Evolutionary conservation across 1,140 invertebrate genomes (phyloP).

Genomic region (Zaprionus capensis): DNA sequence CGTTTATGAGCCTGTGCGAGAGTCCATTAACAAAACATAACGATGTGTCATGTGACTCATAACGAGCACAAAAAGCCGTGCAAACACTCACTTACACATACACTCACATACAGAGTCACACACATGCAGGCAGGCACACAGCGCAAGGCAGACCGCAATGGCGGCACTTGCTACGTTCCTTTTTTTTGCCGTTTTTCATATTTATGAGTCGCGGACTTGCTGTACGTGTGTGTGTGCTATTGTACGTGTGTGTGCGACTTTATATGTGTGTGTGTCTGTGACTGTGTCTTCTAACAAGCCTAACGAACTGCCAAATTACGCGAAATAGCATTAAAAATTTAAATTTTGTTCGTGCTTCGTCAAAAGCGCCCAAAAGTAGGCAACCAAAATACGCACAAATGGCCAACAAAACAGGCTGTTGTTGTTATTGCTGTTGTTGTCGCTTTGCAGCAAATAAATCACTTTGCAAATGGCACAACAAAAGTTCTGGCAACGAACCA

Average conservation of each 20-base stretch:
- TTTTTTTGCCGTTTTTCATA: conserved; percentile 64
- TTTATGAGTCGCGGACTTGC: conserved; percentile 60
- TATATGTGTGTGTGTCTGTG: conserved; percentile 13
- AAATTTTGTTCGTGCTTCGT: conserved; percentile 65
- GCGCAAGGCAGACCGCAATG: conserved; percentile 54
- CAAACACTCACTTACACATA: conserved; percentile 14
- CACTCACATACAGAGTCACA: conserved; percentile 2
- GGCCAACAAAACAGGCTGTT: conserved; percentile 49
- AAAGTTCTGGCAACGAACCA: conserved; percentile 28
- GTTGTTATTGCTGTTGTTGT: conserved; percentile 17
- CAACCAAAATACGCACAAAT: conserved; percentile 37
- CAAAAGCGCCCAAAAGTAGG: conserved; percentile 71
- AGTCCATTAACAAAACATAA: conserved; percentile 81
- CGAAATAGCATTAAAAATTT: conserved; percentile 81
- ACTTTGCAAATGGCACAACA: conserved; percentile 49
- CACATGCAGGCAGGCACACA: conserved; percentile 8
- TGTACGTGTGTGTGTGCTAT: conserved; percentile 12
- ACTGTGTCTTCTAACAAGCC: conserved; percentile 65
- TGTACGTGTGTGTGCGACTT: conserved; percentile 6
- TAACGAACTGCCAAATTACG: conserved; percentile 82
- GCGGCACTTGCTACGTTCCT: conserved; percentile 53
- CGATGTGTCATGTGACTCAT: conserved; percentile 76
- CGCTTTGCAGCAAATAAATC: conserved; percentile 49
- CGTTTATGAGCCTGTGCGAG: conserved; percentile 48
- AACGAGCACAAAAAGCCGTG: conserved; percentile 43